These are phyloP conservation scores for Nymphalis io DNA, from an alignment of 1,140 invertebrate genomes.

Conservation along the genomic window DNA sequence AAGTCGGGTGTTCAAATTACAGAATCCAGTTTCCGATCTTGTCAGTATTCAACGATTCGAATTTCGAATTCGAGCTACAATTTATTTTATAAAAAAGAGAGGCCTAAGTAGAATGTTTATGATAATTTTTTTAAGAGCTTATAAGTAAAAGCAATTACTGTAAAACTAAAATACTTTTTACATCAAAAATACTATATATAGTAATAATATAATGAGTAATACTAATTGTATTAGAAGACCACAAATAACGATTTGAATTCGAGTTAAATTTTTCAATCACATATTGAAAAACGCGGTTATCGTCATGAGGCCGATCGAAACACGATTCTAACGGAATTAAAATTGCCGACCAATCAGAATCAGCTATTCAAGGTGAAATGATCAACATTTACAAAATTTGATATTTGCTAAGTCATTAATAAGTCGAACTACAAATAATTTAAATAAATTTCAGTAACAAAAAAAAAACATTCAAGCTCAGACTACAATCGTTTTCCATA, in stretches of 20 bases:
- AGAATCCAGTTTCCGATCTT: not conserved
- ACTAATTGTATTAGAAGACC: not conserved
- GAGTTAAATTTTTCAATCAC: not conserved
- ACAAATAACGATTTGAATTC: not conserved
- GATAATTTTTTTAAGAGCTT: not conserved
- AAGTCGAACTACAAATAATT: no score
- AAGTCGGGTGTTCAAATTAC: not conserved
- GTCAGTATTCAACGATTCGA: no score
- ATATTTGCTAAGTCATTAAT: no score
- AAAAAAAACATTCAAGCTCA: no score
- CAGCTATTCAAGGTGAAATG: not conserved
- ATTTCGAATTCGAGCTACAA: no score
- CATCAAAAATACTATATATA: slow-evolving; percentile 8
- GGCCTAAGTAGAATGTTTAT: no score
- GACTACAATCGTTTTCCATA: no score
- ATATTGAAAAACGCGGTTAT: not conserved
- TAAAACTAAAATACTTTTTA: slow-evolving; percentile 5
- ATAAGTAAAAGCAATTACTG: not conserved
- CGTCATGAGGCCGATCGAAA: not conserved
- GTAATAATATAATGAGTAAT: not conserved
- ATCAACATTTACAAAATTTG: not conserved
- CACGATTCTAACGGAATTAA: not conserved
- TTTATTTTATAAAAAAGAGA: no score
- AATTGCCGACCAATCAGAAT: not conserved
- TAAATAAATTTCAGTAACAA: no score